phyloP scores from a whole-genome alignment of 2,888 invertebrate species.

The Dryobotodes eremita region DNA sequence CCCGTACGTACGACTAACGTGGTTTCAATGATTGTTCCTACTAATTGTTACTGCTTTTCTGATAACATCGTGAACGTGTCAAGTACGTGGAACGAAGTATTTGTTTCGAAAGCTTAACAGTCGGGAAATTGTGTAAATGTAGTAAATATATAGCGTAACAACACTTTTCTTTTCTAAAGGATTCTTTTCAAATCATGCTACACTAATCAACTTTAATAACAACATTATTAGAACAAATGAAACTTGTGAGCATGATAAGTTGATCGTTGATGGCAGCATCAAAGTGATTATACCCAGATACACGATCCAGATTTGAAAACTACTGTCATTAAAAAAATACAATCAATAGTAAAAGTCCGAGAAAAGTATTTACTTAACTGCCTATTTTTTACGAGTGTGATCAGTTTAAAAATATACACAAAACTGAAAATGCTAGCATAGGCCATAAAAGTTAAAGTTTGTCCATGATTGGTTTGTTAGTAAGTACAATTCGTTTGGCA shows the following conservation, averaged over 20 bases:
- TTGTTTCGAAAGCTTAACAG: constrained; percentile 14
- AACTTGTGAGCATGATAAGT: neutral
- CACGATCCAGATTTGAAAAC: neutral
- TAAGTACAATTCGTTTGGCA: constrained; percentile 54
- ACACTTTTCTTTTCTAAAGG: neutral
- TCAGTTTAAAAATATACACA: constrained; percentile 7
- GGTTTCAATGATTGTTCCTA: constrained; percentile 55
- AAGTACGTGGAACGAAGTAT: constrained; percentile 37
- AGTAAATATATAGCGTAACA: constrained; percentile 30
- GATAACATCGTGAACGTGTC: constrained; percentile 51
- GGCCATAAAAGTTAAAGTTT: constrained; percentile 45
- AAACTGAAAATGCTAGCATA: constrained; percentile 12
- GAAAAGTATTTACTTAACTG: neutral
- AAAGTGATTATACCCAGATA: neutral
- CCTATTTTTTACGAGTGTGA: neutral
- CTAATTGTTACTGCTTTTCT: constrained; percentile 53
- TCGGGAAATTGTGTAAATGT: constrained; percentile 14
- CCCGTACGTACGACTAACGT: constrained; percentile 40
- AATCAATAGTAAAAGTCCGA: neutral
- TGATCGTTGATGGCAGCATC: neutral
- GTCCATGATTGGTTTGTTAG: constrained; percentile 56
- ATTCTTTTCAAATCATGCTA: neutral
- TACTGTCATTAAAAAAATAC: neutral
- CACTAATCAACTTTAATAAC: neutral
- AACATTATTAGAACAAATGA: neutral